These are phyloP conservation scores for Actias luna DNA, from an alignment of 2,888 invertebrate genomes.

Conservation along the genomic window DNA sequence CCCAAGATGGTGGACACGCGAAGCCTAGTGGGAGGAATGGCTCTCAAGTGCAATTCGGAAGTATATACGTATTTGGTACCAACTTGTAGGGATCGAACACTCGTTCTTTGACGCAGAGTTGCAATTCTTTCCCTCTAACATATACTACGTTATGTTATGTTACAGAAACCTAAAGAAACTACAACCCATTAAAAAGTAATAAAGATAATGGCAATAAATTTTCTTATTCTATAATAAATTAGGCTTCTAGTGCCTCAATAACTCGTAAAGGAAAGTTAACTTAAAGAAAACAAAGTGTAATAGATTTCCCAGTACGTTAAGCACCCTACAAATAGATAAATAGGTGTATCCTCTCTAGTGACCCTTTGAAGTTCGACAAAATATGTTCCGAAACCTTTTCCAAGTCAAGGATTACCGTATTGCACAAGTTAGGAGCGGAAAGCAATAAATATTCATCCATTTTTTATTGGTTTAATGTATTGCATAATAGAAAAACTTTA, in stretches of 20 bases:
- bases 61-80: too few relatives aligned
- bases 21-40: too few relatives aligned
- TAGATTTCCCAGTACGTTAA: constrained; percentile 12
- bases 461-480: neutral
- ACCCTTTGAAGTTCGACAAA: constrained; percentile 5
- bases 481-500: too few relatives aligned
- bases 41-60: too few relatives aligned
- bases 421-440: neutral
- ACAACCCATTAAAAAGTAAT: neutral
- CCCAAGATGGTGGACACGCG: too few relatives aligned
- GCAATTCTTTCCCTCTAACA: neutral
- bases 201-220: neutral
- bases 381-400: constrained; percentile 3
- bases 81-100: too few relatives aligned
- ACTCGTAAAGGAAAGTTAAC: constrained; percentile 12
- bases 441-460: neutral
- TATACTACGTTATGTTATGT: neutral
- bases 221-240: constrained; percentile 7
- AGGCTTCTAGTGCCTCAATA: constrained; percentile 4
- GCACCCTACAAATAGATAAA: constrained; percentile 15
- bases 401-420: neutral
- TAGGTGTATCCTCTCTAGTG: constrained; percentile 5
- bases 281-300: constrained; percentile 15
- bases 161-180: neutral
- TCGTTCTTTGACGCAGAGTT: neutral